Evolutionary conservation across 2,888 invertebrate genomes (phyloP), one percentile per base, ranked within the genome.

Genomic region (Morpho deidamia): DNA sequence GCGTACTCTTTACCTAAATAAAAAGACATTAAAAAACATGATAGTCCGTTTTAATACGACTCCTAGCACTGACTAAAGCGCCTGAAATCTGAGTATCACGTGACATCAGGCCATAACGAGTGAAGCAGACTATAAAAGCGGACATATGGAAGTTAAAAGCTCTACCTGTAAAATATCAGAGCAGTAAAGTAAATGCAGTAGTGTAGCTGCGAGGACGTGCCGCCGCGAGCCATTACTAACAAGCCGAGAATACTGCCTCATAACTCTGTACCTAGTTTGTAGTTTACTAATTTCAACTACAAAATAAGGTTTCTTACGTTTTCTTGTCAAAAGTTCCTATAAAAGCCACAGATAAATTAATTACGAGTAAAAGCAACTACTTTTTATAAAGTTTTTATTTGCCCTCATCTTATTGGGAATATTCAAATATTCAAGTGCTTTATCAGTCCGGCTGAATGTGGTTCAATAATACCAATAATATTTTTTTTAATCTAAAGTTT

Each of bases 141-240:
- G 79, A 82, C 83, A 80, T 85, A 86, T 85, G 81, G 77, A 83
- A 84, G 83, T 85, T 84, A 86, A 88, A 77, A 87, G 87, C 87
- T 78, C 84, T 81, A 81, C 84, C 85, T 83, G 86, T 87, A 80
- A 88, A 84, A 89, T 88, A 88, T 86, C 84, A 83, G 85, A 81
- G 89, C 68, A 78, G 83, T 89, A 88, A 89, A 89, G 84, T 88
- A 88, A 89, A 88, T 88, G 88, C 88, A 84, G 75, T 74, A 72
- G 69, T 65, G 71, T 71, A 71, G 74, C 68, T 69, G 71, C 73
- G 73, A 69, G 74, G 68, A 84, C 87, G 87, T 87, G 87, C 78
- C 70, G 71, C 63, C 67, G 64, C 71, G 45, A 41, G 48, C 48
- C 55, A 44, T 54, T 48, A 54, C 54, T 62, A 64, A 66, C 66